phyloP scores from a whole-genome alignment of 2,888 invertebrate genomes.

The Muscina levida region DNA sequence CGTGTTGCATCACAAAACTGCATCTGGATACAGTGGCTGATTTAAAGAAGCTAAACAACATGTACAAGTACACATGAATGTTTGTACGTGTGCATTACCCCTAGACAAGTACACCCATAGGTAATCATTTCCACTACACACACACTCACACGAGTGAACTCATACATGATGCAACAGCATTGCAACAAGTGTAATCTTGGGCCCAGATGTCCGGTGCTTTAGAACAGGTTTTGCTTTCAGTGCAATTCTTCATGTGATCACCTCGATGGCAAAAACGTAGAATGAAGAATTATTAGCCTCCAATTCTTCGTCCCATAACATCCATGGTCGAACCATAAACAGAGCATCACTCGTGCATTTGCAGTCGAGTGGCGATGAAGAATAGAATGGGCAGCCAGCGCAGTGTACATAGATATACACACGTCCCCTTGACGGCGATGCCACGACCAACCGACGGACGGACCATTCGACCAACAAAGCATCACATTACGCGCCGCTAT shows the following conservation, averaged over 20 bases:
- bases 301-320: slow-evolving; percentile 46
- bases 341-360: slow-evolving; percentile 2
- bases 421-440: neutral
- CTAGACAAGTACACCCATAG: slow-evolving; percentile 31
- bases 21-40: slow-evolving; percentile 15
- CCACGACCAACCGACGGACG: neutral
- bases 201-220: slow-evolving; percentile 72
- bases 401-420: neutral
- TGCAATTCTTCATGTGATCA: slow-evolving; percentile 26
- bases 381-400: slow-evolving; percentile 1
- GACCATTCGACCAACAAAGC: neutral
- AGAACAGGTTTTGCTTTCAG: slow-evolving; percentile 11
- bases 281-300: slow-evolving; percentile 43
- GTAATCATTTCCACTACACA: slow-evolving; percentile 22
- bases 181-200: slow-evolving; percentile 69
- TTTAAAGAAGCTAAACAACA: slow-evolving; percentile 18
- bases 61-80: neutral
- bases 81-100: neutral
- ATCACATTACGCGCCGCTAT: neutral
- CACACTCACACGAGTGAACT: slow-evolving; percentile 33
- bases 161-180: neutral
- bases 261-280: slow-evolving; percentile 7
- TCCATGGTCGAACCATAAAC: slow-evolving; percentile 4
- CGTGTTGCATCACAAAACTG: slow-evolving; percentile 7
- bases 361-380: neutral